phyloP scores from a whole-genome alignment of 2,113 vertebrate genomes.

The Istiophorus platypterus region DNA sequence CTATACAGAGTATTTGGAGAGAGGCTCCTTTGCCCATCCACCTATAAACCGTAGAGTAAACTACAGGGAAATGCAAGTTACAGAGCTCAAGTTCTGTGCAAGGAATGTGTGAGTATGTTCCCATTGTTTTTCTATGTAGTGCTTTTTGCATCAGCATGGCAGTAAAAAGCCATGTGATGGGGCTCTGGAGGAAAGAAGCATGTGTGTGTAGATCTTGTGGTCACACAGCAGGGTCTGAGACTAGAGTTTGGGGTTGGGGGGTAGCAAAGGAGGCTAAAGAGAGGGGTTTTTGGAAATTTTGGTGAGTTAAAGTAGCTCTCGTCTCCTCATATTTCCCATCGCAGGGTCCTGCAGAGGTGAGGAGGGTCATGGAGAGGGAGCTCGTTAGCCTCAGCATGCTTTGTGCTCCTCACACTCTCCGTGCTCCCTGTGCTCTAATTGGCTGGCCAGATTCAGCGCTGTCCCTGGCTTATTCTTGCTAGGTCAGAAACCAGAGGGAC shows the following conservation, averaged over 20 bases:
- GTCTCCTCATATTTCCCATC: constrained; percentile 77
- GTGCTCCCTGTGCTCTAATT: constrained; percentile 73
- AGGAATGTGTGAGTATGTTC: constrained; percentile 30
- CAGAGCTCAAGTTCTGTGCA: constrained; percentile 16
- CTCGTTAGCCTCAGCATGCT: constrained; percentile 78
- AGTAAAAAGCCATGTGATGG: constrained; percentile 75
- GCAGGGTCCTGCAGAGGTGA: constrained; percentile 81
- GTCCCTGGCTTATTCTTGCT: constrained; percentile 76
- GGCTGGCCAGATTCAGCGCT: constrained; percentile 68
- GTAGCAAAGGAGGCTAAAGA: constrained; percentile 43
- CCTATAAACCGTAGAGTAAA: constrained; percentile 57
- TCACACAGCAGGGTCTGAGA: constrained; percentile 71
- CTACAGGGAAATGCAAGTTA: constrained; percentile 51
- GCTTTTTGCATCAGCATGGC: constrained; percentile 44
- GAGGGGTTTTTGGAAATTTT: constrained; percentile 21
- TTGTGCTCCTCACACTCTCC: constrained; percentile 36
- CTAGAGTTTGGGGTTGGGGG: constrained; percentile 36
- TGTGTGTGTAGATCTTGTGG: constrained; percentile 81
- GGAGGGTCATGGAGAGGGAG: constrained; percentile 81
- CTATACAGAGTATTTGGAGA: constrained; percentile 64
- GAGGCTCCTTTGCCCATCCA: constrained; percentile 30
- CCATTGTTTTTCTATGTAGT: constrained; percentile 62
- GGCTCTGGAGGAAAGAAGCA: constrained; percentile 63
- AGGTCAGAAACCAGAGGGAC: constrained; percentile 74
- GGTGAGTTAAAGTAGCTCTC: constrained; percentile 66